These are phyloP conservation scores for Engraulis encrasicolus DNA, from an alignment of 2,113 vertebrate species.

Conservation along the genomic window DNA sequence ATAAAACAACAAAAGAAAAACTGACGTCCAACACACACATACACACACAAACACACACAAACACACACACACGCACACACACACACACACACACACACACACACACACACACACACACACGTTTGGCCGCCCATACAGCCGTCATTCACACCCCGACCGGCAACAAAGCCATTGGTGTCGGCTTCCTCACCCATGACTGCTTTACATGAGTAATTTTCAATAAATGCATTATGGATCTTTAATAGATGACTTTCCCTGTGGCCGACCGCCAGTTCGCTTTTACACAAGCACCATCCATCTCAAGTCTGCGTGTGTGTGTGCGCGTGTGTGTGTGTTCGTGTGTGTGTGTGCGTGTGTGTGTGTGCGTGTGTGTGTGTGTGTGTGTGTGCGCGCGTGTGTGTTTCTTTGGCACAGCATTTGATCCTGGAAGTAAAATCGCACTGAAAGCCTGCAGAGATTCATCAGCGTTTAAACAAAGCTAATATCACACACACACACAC, in stretches of 20 bases:
- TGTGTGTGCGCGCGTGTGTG: too few species aligned
- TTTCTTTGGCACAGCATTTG: not conserved
- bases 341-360: too few species aligned
- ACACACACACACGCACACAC: too few species aligned
- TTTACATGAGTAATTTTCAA: conserved; percentile 8
- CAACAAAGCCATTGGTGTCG: not conserved
- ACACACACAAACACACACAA: too few species aligned
- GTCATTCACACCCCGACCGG: not conserved
- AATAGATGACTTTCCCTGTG: conserved; percentile 10
- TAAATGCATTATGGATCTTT: conserved; percentile 10
- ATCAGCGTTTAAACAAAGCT: conserved; percentile 10
- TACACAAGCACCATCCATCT: not conserved
- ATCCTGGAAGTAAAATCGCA: not conserved
- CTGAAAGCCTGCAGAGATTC: not conserved
- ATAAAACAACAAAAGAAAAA: not conserved
- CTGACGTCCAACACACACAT: too few species aligned
- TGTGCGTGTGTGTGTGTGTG: too few species aligned
- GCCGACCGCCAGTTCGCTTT: not conserved
- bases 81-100: too few species aligned
- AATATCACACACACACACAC: conserved; percentile 13
- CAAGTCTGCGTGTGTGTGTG: too few species aligned
- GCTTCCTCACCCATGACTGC: not conserved
- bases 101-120: not conserved
- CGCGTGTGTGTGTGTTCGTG: too few species aligned
- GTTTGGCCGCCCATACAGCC: not conserved